Evolutionary conservation across 2,888 invertebrate species (phyloP), one percentile per base, ranked within the genome.

Genomic region (Elegia similella): DNA sequence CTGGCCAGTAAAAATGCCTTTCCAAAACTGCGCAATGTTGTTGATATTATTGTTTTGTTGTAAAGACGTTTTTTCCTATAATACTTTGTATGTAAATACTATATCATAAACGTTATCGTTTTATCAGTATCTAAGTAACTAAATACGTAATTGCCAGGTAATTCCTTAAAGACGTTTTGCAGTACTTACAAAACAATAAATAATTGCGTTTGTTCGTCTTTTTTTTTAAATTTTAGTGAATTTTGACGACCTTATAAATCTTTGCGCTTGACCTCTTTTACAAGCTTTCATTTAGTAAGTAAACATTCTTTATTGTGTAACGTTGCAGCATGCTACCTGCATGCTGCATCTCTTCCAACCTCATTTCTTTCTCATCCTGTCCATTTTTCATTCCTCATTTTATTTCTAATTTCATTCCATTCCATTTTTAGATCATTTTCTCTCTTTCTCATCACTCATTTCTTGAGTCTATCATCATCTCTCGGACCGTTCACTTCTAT

Each of bases 101-200:
- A 38, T 38, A 38, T 38, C n/a, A 2, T 34, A 2, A 2, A 10
- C 2, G 2, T 34, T 34, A 34, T 34, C 10, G 8, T 34, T 10
- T 23, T 23, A 3, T 23, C 23, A 23, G 23, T 23, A 23, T 13
- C 30, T 48, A n/a, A n/a, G n/a, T n/a, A n/a, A n/a, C n/a, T n/a
- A n/a, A n/a, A n/a, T 30, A 29, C 17, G n/a, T 48, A 48, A 48
- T 48, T 48, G 47, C 30, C 13, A 10, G 47, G 30, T 48, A 48
- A 48, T 48, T 30, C 30, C 30, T 6, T 7, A 48, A 7, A 13
- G n/a, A 13, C 30, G 47, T 48, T 48, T 30, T 48, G 47, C n/a
- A 30, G 6, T 48, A 29, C n/a, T 5, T 47, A 23, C 16, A 43
- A 12, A 6, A 43, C 15, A 43, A 13, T 48, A 7, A 48, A 48